Evolutionary conservation across 2,113 vertebrate species (phyloP).

Genomic region (zebrafish (Danio rerio)): DNA sequence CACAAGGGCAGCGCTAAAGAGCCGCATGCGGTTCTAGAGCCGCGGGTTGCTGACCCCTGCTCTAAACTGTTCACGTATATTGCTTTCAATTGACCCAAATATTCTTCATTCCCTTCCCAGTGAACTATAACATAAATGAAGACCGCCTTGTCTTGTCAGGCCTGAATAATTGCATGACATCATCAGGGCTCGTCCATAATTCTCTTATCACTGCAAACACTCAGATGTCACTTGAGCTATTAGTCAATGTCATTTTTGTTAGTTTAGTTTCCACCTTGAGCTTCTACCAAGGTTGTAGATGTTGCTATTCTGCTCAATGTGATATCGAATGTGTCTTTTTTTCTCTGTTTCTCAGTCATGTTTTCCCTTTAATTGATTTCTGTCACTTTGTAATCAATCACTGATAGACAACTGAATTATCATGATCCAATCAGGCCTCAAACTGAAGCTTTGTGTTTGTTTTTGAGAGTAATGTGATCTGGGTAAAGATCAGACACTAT

Average conservation of each 20-base stretch:
- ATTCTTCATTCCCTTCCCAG: constrained; percentile 15
- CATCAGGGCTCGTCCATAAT: not conserved
- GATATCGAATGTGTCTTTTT: too few species aligned
- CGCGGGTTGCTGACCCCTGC: too few species aligned
- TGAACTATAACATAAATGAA: constrained; percentile 19
- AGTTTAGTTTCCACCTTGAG: too few species aligned
- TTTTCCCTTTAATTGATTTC: not conserved
- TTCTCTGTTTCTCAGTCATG: too few species aligned
- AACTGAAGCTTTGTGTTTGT: constrained; percentile 2
- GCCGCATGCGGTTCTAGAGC: too few species aligned
- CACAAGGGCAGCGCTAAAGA: too few species aligned
- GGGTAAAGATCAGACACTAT: not conserved
- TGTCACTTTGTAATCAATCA: not conserved
- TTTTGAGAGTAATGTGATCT: not conserved
- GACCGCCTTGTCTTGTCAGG: constrained; percentile 33
- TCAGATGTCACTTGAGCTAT: not conserved
- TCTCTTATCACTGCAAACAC: constrained; percentile 8
- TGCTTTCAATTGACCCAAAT: constrained; percentile 27
- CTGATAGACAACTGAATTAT: not conserved
- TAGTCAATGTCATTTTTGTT: not conserved
- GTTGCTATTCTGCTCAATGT: too few species aligned
- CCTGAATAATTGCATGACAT: constrained; percentile 23
- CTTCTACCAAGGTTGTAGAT: too few species aligned
- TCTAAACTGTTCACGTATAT: constrained; percentile 18
- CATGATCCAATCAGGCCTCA: not conserved